These are phyloP conservation scores for Gasterosteus nipponicus DNA, from an alignment of 2,113 vertebrate genomes.

Conservation along the genomic window DNA sequence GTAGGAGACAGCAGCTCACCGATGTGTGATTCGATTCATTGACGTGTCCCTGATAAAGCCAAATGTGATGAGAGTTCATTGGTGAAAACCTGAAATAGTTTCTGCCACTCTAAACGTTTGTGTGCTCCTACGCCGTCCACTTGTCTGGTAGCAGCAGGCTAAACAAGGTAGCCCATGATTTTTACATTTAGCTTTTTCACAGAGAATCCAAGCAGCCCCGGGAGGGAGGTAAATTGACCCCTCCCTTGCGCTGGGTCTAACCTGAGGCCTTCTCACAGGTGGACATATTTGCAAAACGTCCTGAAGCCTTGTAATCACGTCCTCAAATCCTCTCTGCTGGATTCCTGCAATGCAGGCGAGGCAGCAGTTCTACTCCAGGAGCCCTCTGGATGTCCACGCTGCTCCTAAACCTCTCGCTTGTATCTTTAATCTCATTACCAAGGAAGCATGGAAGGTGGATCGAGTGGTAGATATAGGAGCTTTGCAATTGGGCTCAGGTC, in stretches of 20 bases:
- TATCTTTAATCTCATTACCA: constrained; percentile 1
- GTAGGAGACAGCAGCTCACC: background rate
- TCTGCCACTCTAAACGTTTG: background rate
- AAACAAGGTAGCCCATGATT: background rate
- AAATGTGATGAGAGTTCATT: background rate
- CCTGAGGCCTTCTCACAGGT: background rate
- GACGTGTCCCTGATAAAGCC: background rate
- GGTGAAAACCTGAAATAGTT: background rate
- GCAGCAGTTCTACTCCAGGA: background rate
- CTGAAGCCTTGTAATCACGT: background rate
- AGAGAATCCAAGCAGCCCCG: background rate
- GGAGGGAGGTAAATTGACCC: constrained; percentile 15
- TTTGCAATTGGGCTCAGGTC: background rate
- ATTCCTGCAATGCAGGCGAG: background rate
- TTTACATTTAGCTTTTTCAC: background rate
- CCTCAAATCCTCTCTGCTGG: background rate
- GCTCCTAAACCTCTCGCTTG: background rate
- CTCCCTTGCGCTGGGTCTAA: constrained; percentile 5
- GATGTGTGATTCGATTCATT: background rate
- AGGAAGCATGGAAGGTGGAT: background rate
- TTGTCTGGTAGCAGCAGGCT: background rate
- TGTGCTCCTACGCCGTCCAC: background rate
- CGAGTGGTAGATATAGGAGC: constrained; percentile 9
- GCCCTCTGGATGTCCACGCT: background rate
- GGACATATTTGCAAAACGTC: background rate